Evolutionary conservation across 2,888 invertebrate genomes (phyloP).

Genomic region (Hirtodrosophila cameraria): DNA sequence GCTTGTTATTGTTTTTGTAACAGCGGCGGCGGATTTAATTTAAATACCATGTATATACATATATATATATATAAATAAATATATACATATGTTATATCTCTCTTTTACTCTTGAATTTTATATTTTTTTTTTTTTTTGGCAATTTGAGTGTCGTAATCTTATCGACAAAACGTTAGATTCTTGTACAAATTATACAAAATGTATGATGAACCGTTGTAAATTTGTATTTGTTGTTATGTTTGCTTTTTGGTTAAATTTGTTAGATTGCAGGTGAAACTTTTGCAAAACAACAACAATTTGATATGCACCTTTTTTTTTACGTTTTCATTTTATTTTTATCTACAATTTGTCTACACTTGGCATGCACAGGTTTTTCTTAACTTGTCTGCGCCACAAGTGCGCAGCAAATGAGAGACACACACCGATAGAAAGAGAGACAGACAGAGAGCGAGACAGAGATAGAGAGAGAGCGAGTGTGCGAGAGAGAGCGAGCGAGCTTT

Average conservation of each 20-base stretch:
- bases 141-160: conserved; percentile 44
- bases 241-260: conserved; percentile 2
- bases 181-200: conserved; percentile 33
- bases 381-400: conserved; percentile 56
- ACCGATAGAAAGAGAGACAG: conserved; percentile 5
- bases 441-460: neutral
- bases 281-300: conserved; percentile 41
- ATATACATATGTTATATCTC: neutral
- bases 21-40: conserved; percentile 69
- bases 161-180: conserved; percentile 37
- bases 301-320: conserved; percentile 65
- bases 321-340: conserved; percentile 75
- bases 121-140: too few species aligned
- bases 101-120: too few species aligned
- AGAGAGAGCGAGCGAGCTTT: conserved; percentile 53
- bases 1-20: conserved; percentile 37
- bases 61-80: neutral
- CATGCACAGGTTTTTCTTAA: conserved; percentile 65
- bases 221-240: conserved; percentile 19
- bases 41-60: conserved; percentile 25
- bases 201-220: conserved; percentile 32
- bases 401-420: conserved; percentile 24
- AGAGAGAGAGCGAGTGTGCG: conserved; percentile 6
- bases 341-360: conserved; percentile 67
- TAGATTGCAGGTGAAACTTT: conserved; percentile 64